Evolutionary conservation across 2,113 vertebrate genomes (phyloP), one percentile per base, ranked within the genome.

Genomic region (Ictalurus punctatus): DNA sequence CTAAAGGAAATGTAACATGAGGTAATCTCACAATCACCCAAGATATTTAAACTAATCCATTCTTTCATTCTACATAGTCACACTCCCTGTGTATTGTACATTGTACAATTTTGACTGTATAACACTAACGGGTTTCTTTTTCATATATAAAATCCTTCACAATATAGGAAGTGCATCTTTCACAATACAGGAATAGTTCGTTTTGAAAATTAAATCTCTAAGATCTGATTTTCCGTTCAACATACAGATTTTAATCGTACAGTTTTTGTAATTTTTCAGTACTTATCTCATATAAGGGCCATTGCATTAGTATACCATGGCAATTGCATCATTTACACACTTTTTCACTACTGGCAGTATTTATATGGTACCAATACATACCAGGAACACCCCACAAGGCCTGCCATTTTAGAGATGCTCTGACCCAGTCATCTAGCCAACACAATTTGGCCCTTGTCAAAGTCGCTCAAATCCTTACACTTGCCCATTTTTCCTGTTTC

Each of bases 1-100:
- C 27, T 84, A 91, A 91, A 89, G 81, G 73, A 91, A 85, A 86
- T 76, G 73, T 87, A 89, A 79, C 79, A 84, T 91, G 86, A 87
- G 82, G 88, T 91, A 87, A 91, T 89, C 74, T 83, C 58, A 79
- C 63, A 56, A 4, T 85, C 65, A 82, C 63, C 59, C 54, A 87
- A 40, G 23, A 76, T 48, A 73, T 83, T 81, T 83, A 73, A 23
- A 84, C 69, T 34, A 67, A 89, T 87, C 86, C 27, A 19, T 76
- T 37, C 63, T 74, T 44, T 58, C 78, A 85, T 80, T 71, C 44
- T 87, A 74, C 59, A 44, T 44, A 84, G 78, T 86, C 71, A 87
- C 65, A 73, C 73, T 80, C 19, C 27, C 52, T 83, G 34, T 40
- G 19, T 54, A 44, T 34, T 44, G 23, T 73, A 7, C n/a, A 69